Evolutionary conservation across 2,113 vertebrate genomes (phyloP).

Genomic region (Campylomormyrus numenius): DNA sequence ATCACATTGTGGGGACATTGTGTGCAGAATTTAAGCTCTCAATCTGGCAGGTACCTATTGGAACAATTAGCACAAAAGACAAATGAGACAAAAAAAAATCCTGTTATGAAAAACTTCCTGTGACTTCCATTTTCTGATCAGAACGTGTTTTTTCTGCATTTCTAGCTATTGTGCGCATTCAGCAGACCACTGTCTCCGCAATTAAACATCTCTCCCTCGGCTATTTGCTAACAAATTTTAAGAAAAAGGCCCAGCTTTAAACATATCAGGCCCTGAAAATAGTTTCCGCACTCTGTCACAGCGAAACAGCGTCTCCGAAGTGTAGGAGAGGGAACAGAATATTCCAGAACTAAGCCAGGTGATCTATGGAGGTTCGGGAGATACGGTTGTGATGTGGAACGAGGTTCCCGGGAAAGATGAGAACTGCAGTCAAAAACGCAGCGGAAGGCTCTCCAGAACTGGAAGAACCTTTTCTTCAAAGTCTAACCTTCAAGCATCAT

Average conservation of each 20-base stretch:
- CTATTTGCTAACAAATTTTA: neutral
- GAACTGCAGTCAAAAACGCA: neutral
- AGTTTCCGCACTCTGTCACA: slow-evolving; percentile 13
- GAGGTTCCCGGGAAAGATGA: neutral
- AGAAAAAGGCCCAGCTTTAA: neutral
- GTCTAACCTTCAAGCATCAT: neutral
- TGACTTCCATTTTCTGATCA: neutral
- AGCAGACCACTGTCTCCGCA: neutral
- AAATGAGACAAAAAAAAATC: neutral
- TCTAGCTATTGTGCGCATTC: neutral
- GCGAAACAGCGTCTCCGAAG: neutral
- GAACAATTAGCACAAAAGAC: neutral
- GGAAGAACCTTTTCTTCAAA: neutral
- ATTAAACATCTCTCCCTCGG: too few species aligned
- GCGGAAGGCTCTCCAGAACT: neutral
- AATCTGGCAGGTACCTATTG: neutral
- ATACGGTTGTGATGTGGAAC: neutral
- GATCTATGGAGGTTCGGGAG: neutral
- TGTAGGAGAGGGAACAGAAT: slow-evolving; percentile 10
- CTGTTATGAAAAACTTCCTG: neutral
- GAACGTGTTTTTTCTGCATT: neutral
- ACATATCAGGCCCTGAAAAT: neutral
- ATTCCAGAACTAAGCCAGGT: neutral
- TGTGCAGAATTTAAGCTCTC: neutral
- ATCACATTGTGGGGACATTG: too few species aligned